Conservation (phyloP, 2,888 invertebrate genomes). For the Cerastoderma edule region DNA sequence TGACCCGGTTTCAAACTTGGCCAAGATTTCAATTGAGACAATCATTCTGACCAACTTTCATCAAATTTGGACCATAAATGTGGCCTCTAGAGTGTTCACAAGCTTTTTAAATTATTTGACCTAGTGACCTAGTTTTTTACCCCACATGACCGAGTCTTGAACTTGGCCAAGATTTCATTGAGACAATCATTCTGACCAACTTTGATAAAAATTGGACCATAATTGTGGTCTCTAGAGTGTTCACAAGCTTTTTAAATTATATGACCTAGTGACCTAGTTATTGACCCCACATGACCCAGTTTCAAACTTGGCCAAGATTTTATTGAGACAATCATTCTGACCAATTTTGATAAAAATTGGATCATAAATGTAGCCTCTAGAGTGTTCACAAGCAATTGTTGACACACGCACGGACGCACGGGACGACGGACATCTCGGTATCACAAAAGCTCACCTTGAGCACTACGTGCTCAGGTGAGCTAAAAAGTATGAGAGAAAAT, state of each 20-base stretch:
- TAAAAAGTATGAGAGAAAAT: no score
- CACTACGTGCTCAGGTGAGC: constrained; percentile 12
- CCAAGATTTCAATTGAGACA: background rate
- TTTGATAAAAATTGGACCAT: no score
- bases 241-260: no score
- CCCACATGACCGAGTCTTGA: no score
- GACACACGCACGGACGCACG: constrained; percentile 5
- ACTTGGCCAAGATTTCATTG: no score
- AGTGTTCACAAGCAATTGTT: background rate
- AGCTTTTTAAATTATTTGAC: no score
- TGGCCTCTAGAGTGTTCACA: constrained; percentile 1
- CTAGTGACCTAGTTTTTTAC: no score
- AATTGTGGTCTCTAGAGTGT: no score
- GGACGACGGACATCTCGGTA: background rate
- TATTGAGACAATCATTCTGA: constrained; percentile 4
- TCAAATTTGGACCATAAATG: background rate
- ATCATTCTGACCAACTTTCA: constrained; percentile 7
- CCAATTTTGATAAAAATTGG: background rate
- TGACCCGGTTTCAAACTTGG: constrained; percentile 12
- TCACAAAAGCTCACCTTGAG: constrained; percentile 14
- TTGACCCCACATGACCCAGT: constrained; percentile 14
- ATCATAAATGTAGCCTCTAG: constrained; percentile 10
- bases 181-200: no score
- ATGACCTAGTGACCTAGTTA: no score
- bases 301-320: constrained; percentile 4